Base-by-base conservation (phyloP, 2,888 invertebrate species). In the Trichopria drosophilae region DNA sequence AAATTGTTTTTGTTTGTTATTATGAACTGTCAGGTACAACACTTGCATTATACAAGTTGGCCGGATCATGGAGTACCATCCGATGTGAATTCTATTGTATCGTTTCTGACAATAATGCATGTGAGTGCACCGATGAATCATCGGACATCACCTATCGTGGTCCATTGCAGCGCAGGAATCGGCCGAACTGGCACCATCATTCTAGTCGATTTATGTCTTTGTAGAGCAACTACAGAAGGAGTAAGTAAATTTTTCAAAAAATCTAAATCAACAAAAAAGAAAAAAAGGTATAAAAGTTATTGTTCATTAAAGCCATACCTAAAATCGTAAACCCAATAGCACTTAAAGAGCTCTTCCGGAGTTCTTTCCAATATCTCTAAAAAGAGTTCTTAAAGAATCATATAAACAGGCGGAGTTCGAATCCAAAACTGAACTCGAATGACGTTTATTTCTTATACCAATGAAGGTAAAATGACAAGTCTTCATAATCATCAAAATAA, bases 101-200 rank as follows among this genome's bases (percentile, higher is more conserved):
- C 73, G 3, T 77, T 75, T 51, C 37, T 72, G 19, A 68, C 66
- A 55, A 74, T 71, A 57, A 58, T 80, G 2, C 50, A 53, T 3
- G 41, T 22, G 2, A 39, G 44, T 19, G 15, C 37, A 1, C 47
- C 56, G 1, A 60, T 77, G 12, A 72, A 73, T 24, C 68, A 76
- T 26, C 64, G 71, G 24, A 51, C 69, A 12, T 73, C 75, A 16
- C 80, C 81, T 1, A 69, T 80, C 4, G 68, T 81, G 3, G 78
- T 83, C 0, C 83, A 83, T 62, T 83, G 83, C 72, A 81, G 81
- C 67, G 82, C 82, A 48, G 83, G 84, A 3, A 81, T 82, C 15
- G 83, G 83, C 2, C 73, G 83, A 55, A 83, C 84, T 6, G 84
- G 84, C 7, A 83, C 82, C 1, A 77, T 83, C 19, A 79, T 83